phyloP scores from a whole-genome alignment of 2,797 vertebrate genomes.

The Setipinna tenuifilis region DNA sequence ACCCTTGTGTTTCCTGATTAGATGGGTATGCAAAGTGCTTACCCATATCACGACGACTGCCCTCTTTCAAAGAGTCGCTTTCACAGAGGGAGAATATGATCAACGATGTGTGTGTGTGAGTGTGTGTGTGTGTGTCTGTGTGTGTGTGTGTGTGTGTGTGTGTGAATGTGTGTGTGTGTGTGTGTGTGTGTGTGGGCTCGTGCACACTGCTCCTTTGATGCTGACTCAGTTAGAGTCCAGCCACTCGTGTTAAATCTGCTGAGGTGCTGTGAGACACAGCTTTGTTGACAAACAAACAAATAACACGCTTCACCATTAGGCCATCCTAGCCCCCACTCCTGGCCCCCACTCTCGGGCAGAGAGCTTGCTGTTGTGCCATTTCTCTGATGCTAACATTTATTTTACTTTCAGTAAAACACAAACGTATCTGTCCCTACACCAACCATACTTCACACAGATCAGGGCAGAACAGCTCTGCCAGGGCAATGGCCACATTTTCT shows the following conservation, averaged over 20 bases:
- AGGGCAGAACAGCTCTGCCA: too few relatives aligned
- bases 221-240: not conserved
- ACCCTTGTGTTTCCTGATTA: not conserved
- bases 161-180: not conserved
- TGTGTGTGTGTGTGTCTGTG: conserved; percentile 19
- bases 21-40: conserved; percentile 10
- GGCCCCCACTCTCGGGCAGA: not conserved
- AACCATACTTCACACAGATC: too few relatives aligned
- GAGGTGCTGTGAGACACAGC: not conserved
- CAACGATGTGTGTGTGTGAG: conserved; percentile 28
- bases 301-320: not conserved
- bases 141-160: conserved; percentile 22
- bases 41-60: not conserved
- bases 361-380: too few relatives aligned
- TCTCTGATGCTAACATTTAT: too few relatives aligned
- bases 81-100: not conserved
- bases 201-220: not conserved
- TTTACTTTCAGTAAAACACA: too few relatives aligned
- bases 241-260: conserved; percentile 3
- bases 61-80: not conserved
- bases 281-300: not conserved
- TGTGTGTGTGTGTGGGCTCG: not conserved
- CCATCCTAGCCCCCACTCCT: not conserved
- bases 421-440: too few relatives aligned
- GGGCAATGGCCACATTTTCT: too few relatives aligned